Percentiles rank a stretch among this genome's conserved stretches.
Conservation (phyloP, 2,113 vertebrate genomes). For the Ibidorhyncha struthersii region DNA sequence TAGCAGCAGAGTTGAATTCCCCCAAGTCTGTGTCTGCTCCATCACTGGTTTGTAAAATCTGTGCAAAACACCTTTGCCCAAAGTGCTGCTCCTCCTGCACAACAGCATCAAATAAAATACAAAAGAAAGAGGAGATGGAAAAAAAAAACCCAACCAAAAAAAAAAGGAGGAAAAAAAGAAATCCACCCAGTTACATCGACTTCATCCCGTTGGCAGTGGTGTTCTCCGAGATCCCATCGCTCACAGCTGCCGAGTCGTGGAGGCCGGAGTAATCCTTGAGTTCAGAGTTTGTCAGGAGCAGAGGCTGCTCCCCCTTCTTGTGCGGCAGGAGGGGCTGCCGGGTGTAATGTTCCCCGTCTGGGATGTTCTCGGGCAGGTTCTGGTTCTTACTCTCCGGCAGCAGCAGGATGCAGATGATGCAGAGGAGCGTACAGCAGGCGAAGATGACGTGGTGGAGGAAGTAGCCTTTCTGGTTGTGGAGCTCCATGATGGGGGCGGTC, state of each 20-base stretch:
- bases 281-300: slow-evolving; percentile 90
- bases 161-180: neutral
- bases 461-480: slow-evolving; percentile 99
- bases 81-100: slow-evolving; percentile 35
- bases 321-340: slow-evolving; percentile 87
- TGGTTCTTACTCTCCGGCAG: slow-evolving; percentile 92
- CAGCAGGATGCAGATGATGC: slow-evolving; percentile 97
- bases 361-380: slow-evolving; percentile 91
- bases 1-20: slow-evolving; percentile 56
- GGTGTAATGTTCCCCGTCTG: slow-evolving; percentile 90
- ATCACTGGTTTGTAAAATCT: slow-evolving; percentile 56
- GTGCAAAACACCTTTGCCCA: slow-evolving; percentile 57
- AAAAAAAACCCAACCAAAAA: neutral
- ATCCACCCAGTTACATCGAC: slow-evolving; percentile 67
- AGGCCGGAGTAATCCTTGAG: slow-evolving; percentile 94
- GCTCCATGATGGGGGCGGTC: slow-evolving; percentile 96
- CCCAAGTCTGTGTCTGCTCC: slow-evolving; percentile 11
- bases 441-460: slow-evolving; percentile 98
- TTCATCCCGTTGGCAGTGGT: slow-evolving; percentile 89
- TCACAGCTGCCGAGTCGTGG: slow-evolving; percentile 80
- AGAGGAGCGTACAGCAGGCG: slow-evolving; percentile 96
- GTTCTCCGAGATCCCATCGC: slow-evolving; percentile 78
- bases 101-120: slow-evolving; percentile 59
- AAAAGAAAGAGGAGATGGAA: neutral
- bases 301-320: slow-evolving; percentile 90